Base-by-base conservation (phyloP, 2,113 vertebrate species). In the Pseudolaguvia tuberculata region DNA sequence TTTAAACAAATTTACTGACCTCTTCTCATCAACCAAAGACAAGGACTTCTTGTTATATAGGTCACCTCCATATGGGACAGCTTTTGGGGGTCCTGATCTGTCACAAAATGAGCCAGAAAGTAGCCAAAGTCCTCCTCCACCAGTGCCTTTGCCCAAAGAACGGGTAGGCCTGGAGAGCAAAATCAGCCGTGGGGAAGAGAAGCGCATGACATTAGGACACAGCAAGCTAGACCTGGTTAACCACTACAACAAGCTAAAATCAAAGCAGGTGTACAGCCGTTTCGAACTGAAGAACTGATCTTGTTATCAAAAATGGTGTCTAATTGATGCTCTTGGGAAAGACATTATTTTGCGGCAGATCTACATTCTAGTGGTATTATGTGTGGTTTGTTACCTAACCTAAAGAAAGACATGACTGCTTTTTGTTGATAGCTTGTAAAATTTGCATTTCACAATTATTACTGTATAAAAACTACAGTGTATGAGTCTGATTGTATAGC, bases 171-270 rank as follows among this genome's bases (percentile, higher is more conserved):
- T 2, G 0, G 76, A 35, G 0, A 52, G 20, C 3, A 0, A 74
- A 47, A 81, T 89, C 11, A 86, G 0, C 57, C 83, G 88, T 1
- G 80, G 86, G 18, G 91, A 91, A 63, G 78, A 92, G 81, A 96
- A 98, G 31, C 88, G 94, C 42, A 83, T 96, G 93, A 99, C 96
- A 3, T 85, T 98, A 13, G 96, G 96, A 29, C 96, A 99, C 85
- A 99, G 96, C 85, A 98, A 98, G 79, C 88, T 99, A 83, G 96
- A 98, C 85, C 90, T 99, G 79, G 94, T 99, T 79, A 97, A 94
- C 82, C 93, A 97, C 56, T 95, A 94, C 89, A 98, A 96, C 90
- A 93, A 95, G 83, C 84, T 93, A 82, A 96, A 95, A 79, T 85
- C 89, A 66, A 97, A 89, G 80, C 89, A 92, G 2, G 87, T 97